These are phyloP conservation scores for Tachysurus fulvidraco DNA, from an alignment of 2,113 vertebrate species.

Conservation along the genomic window DNA sequence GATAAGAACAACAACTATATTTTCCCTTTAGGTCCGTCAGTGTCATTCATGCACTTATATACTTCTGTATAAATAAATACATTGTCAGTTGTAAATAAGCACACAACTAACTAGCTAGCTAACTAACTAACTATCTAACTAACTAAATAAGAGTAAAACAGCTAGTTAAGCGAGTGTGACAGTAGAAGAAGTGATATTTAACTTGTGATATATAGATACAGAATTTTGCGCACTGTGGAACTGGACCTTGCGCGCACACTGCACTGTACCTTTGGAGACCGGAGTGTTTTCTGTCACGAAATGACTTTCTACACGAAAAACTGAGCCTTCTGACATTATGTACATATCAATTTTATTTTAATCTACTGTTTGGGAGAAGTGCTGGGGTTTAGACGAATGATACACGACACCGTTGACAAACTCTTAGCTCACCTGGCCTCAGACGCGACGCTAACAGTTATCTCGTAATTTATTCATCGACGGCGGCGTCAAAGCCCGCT, in stretches of 20 bases:
- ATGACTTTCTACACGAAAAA: not conserved
- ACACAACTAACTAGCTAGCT: not conserved
- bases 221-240: not conserved
- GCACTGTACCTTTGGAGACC: not conserved
- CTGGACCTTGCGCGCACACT: not conserved
- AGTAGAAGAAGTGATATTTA: not conserved
- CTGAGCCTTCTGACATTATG: not conserved
- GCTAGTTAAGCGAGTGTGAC: not conserved
- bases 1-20: not conserved
- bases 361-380: not conserved
- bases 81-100: not conserved
- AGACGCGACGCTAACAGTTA: conserved; percentile 63
- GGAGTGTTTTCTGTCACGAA: not conserved
- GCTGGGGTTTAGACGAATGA: conserved; percentile 21
- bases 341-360: not conserved
- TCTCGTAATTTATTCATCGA: conserved; percentile 72
- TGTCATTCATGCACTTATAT: not conserved
- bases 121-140: not conserved
- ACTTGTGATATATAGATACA: not conserved
- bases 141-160: not conserved
- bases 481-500: conserved; percentile 61
- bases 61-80: not conserved
- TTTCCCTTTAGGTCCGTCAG: not conserved
- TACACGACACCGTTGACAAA: conserved; percentile 49
- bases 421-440: conserved; percentile 57